Evolutionary conservation across 2,113 vertebrate genomes (phyloP).

Genomic region (Tachycineta bicolor): DNA sequence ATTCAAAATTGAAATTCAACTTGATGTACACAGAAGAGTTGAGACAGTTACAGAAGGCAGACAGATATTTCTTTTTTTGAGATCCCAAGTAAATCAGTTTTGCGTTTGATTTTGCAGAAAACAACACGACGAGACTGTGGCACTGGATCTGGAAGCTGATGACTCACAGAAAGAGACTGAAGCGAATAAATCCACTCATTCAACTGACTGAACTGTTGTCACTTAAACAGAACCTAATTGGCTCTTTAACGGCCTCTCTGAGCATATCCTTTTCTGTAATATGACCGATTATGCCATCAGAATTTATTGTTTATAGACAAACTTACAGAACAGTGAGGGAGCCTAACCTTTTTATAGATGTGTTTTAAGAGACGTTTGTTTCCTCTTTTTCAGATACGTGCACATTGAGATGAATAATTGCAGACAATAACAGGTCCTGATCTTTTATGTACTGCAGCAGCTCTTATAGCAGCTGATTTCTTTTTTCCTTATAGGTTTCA

Average conservation of each 20-base stretch:
- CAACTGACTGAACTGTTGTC: slow-evolving; percentile 69
- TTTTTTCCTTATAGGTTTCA: slow-evolving; percentile 65
- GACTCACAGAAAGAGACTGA: slow-evolving; percentile 60
- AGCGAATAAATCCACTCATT: slow-evolving; percentile 70
- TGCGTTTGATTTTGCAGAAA: slow-evolving; percentile 50
- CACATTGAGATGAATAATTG: slow-evolving; percentile 68
- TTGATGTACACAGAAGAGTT: slow-evolving; percentile 38
- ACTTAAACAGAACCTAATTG: slow-evolving; percentile 73
- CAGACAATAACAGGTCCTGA: slow-evolving; percentile 64
- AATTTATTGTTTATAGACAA: slow-evolving; percentile 73
- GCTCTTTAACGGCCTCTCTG: slow-evolving; percentile 69
- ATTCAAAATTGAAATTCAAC: slow-evolving; percentile 51
- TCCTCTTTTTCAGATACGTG: slow-evolving; percentile 58
- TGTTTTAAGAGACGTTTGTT: slow-evolving; percentile 65
- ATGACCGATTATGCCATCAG: slow-evolving; percentile 69
- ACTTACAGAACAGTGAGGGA: slow-evolving; percentile 59
- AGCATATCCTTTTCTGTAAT: slow-evolving; percentile 69
- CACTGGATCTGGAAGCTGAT: slow-evolving; percentile 56
- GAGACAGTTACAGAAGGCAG: slow-evolving; percentile 54
- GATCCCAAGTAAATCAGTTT: slow-evolving; percentile 59
- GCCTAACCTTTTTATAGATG: slow-evolving; percentile 70
- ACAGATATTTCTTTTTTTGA: slow-evolving; percentile 55
- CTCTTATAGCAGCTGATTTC: slow-evolving; percentile 55
- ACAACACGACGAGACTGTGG: slow-evolving; percentile 47
- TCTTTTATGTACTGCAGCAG: slow-evolving; percentile 63